Base-by-base conservation (phyloP, 2,797 vertebrate genomes). In the Syndactyla subalaris region DNA sequence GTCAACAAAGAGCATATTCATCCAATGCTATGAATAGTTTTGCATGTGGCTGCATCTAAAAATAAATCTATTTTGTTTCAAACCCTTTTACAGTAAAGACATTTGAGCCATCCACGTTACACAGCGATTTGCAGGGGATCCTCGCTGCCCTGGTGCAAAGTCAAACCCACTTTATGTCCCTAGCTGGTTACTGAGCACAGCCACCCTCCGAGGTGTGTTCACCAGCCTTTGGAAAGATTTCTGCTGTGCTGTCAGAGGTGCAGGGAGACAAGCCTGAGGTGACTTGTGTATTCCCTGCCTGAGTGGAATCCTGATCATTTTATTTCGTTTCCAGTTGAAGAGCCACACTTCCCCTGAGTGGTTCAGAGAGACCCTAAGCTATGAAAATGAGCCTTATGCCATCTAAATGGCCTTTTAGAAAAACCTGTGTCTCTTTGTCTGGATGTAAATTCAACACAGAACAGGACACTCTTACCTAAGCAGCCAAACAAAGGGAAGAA, bases 51-150 rank as follows among this genome's bases (percentile, higher is more conserved):
- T 71, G 49, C 30, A 26, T 91, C 88, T 95, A 82, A 90, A 96
- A 92, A 91, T 82, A 84, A 70, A 85, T 85, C 43, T 83, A 23
- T 52, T 93, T 88, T 84, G 39, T 85, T 92, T 96, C 85, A 67
- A 78, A 96, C 59, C 70, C 73, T 93, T 92, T 86, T 92, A 43
- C 76, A 93, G 85, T 74, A 82, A 88, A 90, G 73, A 49, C 16
- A 34, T 81, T 88, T 61, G 76, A 82, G 59, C 39, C 34, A 14
- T 20, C 7, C 23, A n/a, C 48, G 62, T 78, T 88, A n/a, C 38
- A 74, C 45, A 79, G 68, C 43, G 27, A 62, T 39, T 87, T 36
- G 62, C 36, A 52, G 52, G 59, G 32, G 58, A 73, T 78, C 62
- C 63, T 86, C 46, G 43, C 34, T 88, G 7, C 21, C 29, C 43